Conservation (phyloP, 2,113 vertebrate species). For the Pipa parva region DNA sequence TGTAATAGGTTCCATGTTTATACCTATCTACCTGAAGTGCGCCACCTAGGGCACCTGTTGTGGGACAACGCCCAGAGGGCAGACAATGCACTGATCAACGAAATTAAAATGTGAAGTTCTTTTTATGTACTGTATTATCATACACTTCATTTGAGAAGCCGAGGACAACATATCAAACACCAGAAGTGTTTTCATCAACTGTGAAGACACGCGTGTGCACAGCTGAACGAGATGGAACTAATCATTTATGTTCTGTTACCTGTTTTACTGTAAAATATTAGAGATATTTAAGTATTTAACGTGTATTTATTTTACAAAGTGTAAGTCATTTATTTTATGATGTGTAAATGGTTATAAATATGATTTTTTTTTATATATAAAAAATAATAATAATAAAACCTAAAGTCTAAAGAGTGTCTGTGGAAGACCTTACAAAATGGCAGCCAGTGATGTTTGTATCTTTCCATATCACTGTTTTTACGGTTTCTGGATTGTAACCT, state of each 20-base stretch:
- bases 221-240: constrained; percentile 61
- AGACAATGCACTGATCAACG: constrained; percentile 50
- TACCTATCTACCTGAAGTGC: constrained; percentile 76
- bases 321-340: constrained; percentile 75
- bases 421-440: constrained; percentile 78
- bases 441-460: constrained; percentile 81
- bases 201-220: constrained; percentile 58
- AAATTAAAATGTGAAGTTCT: constrained; percentile 51
- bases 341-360: constrained; percentile 98
- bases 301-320: constrained; percentile 87
- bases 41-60: constrained; percentile 59
- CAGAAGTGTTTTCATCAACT: constrained; percentile 55
- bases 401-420: constrained; percentile 83
- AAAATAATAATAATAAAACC: constrained; percentile 67
- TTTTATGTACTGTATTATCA: constrained; percentile 51
- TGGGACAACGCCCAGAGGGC: constrained; percentile 47
- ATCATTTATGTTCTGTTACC: constrained; percentile 67
- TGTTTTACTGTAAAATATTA: constrained; percentile 88
- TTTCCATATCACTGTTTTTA: constrained; percentile 77
- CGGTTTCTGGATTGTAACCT: constrained; percentile 73
- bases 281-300: constrained; percentile 75
- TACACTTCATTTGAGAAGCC: constrained; percentile 53
- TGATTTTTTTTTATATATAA: constrained; percentile 63
- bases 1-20: constrained; percentile 68
- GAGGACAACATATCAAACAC: constrained; percentile 49